phyloP scores from a whole-genome alignment of 37 sponge, comb jelly and placozoan genomes.

The Cliona cf. orientalis region DNA sequence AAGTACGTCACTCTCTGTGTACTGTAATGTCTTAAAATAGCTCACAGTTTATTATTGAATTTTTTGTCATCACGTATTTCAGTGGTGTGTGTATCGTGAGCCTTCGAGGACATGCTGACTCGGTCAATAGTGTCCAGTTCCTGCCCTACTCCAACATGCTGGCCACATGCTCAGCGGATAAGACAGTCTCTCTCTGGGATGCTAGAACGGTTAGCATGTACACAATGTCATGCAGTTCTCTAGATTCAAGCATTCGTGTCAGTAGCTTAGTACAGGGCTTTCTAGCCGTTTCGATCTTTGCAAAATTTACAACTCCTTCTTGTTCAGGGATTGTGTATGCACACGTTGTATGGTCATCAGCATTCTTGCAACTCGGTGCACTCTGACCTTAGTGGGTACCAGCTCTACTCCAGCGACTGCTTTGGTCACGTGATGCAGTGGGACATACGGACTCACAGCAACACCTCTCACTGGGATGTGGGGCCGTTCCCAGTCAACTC shows the following conservation, averaged over 20 bases:
- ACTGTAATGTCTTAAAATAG: neutral
- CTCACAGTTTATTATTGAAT: neutral
- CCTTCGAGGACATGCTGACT: slow-evolving; percentile 91
- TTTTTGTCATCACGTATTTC: too few species aligned
- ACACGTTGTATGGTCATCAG: slow-evolving; percentile 88
- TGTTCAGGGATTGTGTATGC: slow-evolving; percentile 89
- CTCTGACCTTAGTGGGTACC: slow-evolving; percentile 29
- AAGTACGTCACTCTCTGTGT: slow-evolving; percentile 30
- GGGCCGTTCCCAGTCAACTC: slow-evolving; percentile 80
- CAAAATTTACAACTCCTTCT: too few species aligned
- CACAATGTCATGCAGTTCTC: neutral
- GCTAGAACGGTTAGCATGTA: slow-evolving; percentile 74
- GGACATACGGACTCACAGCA: slow-evolving; percentile 61
- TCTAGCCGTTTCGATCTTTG: neutral
- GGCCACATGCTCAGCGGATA: slow-evolving; percentile 88
- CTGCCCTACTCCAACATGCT: slow-evolving; percentile 82
- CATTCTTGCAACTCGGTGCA: slow-evolving; percentile 83
- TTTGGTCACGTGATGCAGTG: slow-evolving; percentile 77
- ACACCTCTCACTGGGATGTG: slow-evolving; percentile 45
- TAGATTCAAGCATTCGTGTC: too few species aligned
- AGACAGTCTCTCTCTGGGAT: slow-evolving; percentile 97
- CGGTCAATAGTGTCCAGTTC: slow-evolving; percentile 87
- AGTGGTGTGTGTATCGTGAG: slow-evolving; percentile 74
- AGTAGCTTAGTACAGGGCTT: neutral
- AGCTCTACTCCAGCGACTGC: slow-evolving; percentile 74